Percentiles rank a stretch among this genome's conserved stretches.
These are phyloP conservation scores for Stramonita haemastoma DNA, from an alignment of 2,888 invertebrate genomes.

Conservation along the genomic window DNA sequence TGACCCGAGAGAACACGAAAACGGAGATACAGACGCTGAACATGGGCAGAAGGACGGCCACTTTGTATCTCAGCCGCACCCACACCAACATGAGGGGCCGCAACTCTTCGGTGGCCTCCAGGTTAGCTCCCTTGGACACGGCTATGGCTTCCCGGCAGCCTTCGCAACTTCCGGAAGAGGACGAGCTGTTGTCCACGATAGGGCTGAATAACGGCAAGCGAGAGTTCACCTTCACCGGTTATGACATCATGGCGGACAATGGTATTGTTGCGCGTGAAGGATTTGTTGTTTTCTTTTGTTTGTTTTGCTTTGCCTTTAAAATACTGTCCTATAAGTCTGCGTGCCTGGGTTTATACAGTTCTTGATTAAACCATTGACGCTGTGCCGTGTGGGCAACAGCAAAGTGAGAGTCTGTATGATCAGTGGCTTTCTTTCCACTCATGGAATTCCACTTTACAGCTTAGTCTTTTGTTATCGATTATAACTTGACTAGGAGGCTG, in stretches of 20 bases:
- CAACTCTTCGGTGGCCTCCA: constrained; percentile 27
- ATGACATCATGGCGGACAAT: constrained; percentile 40
- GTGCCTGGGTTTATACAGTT: too few relatives aligned
- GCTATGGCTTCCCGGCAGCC: background rate
- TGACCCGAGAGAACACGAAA: constrained; percentile 41
- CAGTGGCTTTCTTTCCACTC: too few relatives aligned
- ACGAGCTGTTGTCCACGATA: background rate
- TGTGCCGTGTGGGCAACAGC: too few relatives aligned
- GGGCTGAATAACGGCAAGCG: constrained; percentile 7
- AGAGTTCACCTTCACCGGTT: constrained; percentile 43
- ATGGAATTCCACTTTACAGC: too few relatives aligned
- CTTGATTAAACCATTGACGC: too few relatives aligned
- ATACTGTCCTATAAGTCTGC: too few relatives aligned
- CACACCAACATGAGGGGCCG: constrained; percentile 43
- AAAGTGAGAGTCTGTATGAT: too few relatives aligned
- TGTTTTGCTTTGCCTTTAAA: background rate
- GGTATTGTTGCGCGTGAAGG: background rate
- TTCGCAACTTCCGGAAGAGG: constrained; percentile 16
- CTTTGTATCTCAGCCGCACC: constrained; percentile 58
- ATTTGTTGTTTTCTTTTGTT: background rate
- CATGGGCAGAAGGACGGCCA: constrained; percentile 51
- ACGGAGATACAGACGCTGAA: constrained; percentile 46
- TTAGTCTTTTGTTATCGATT: too few relatives aligned
- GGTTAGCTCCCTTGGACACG: constrained; percentile 20
- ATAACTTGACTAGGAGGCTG: too few relatives aligned